Conservation (phyloP, 2,113 vertebrate species). For the Parus major region DNA sequence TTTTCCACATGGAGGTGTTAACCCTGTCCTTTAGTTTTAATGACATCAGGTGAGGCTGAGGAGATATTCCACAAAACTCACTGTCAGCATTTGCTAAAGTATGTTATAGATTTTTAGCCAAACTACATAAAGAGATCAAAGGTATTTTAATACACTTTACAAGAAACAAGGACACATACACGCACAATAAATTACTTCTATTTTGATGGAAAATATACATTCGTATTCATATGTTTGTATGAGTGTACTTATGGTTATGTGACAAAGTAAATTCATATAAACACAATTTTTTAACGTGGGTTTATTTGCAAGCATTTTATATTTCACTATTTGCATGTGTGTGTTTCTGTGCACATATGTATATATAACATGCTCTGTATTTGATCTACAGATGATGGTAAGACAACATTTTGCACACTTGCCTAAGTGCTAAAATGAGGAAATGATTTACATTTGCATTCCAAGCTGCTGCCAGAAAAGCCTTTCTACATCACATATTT, state of each 20-base stretch:
- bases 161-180: neutral
- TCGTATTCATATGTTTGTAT: neutral
- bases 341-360: neutral
- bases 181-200: neutral
- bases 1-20: neutral
- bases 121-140: conserved; percentile 14
- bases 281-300: neutral
- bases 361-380: neutral
- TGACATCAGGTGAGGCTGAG: conserved; percentile 5
- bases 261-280: neutral
- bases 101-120: neutral
- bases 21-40: neutral
- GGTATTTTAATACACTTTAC: neutral
- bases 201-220: neutral
- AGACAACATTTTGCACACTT: neutral
- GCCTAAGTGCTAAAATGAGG: neutral
- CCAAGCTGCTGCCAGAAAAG: neutral
- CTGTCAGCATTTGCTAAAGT: neutral
- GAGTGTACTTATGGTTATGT: neutral
- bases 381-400: neutral
- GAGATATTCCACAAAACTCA: conserved; percentile 18
- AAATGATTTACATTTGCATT: conserved; percentile 22
- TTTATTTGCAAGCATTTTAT: neutral
- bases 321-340: neutral
- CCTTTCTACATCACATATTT: conserved; percentile 29